Base-by-base conservation (phyloP, 2,113 vertebrate genomes). In the Hippocampus zosterae region DNA sequence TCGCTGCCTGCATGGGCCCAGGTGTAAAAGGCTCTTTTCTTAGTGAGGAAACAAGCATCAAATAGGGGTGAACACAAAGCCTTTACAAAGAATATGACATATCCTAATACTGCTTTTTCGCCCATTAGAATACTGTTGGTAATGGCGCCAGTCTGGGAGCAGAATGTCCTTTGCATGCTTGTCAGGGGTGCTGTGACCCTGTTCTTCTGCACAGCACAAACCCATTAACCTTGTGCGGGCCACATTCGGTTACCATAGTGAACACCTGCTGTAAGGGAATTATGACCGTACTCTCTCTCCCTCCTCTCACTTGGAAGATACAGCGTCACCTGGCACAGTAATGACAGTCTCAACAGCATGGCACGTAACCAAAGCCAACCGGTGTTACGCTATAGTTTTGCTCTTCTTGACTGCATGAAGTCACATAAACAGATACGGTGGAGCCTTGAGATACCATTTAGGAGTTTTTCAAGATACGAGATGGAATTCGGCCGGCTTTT, bases 161-260 rank as follows among this genome's bases (percentile, higher is more conserved):
- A 63, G 70, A 82, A 65, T 53, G 69, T 89, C 81, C 80, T 88
- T 87, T 87, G 82, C 86, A 87, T 83, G 89, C 83, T 82, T 89
- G 87, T 87, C 88, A 88, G 86, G 78, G 84, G 85, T 85, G 77
- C 81, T 82, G 53, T 89, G 86, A 90, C 89, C 88, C 86, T 87
- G 84, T 86, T 86, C 83, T 68, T 84, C 71, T 80, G 85, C 86
- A 90, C 84, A 88, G 86, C 87, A 88, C 80, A 90, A 87, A 89
- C 86, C 85, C 85, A 90, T 90, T 91, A 90, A 90, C 88, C 87
- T 88, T 89, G 74, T 81, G 77, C 86, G 76, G 85, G 76, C 85
- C 85, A 82, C 73, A 79, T 86, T 87, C 87, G 85, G 85, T 89
- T 88, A 84, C 87, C 87, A 89, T 90, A 88, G 84, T 88, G 88